Evolutionary conservation across 2,113 vertebrate genomes (phyloP).

Genomic region (Pseudorectes ferrugineus): DNA sequence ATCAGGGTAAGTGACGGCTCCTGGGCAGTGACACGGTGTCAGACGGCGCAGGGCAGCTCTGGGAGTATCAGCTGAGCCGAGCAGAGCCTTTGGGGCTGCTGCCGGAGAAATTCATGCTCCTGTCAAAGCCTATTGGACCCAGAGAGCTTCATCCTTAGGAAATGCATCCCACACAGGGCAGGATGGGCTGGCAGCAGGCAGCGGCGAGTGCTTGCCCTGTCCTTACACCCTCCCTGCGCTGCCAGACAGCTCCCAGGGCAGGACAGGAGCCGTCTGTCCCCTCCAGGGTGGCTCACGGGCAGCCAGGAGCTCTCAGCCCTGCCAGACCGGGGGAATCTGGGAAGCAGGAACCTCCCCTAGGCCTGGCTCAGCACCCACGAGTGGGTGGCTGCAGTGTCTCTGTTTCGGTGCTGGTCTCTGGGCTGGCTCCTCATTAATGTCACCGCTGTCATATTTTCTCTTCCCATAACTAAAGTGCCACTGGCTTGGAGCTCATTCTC

Average conservation of each 20-base stretch:
- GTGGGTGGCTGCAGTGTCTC: background rate
- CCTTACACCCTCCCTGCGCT: background rate
- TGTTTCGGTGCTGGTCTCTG: background rate
- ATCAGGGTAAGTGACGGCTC: slow-evolving; percentile 81
- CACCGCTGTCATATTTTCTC: slow-evolving; percentile 8
- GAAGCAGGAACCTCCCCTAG: background rate
- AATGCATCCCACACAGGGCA: background rate
- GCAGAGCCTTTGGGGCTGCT: background rate
- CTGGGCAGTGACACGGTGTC: accelerated
- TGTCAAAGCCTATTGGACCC: background rate
- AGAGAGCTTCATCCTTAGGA: background rate
- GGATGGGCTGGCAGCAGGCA: background rate
- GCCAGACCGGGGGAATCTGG: background rate
- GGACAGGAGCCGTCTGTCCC: background rate
- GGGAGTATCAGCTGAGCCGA: background rate
- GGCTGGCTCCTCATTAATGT: slow-evolving; percentile 37
- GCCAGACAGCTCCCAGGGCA: background rate
- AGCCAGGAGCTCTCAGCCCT: background rate
- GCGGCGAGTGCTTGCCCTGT: background rate
- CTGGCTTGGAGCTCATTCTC: slow-evolving; percentile 39
- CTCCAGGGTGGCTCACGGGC: accelerated
- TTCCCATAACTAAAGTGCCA: background rate
- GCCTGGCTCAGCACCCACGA: background rate
- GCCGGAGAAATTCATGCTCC: background rate
- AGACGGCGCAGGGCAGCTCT: accelerated